A percentile compares a stretch with the other conserved stretches of the same genome.
phyloP scores from a whole-genome alignment of 2,888 invertebrate species.

The Eupithecia dodoneata region DNA sequence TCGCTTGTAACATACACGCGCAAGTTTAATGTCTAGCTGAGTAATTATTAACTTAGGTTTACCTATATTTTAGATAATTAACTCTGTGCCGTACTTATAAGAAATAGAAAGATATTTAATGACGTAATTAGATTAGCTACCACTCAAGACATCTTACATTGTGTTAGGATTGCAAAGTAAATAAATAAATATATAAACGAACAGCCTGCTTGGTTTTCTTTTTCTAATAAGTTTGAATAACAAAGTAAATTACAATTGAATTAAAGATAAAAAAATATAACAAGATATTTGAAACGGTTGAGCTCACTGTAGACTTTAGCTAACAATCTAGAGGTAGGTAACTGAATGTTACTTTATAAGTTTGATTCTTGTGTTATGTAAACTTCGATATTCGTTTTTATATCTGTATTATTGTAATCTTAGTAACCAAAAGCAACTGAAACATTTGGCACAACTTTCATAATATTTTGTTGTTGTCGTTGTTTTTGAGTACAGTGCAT shows the following conservation, averaged over 20 bases:
- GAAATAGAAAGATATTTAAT: too few species aligned
- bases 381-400: neutral
- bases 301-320: neutral
- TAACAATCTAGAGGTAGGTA: neutral
- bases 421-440: neutral
- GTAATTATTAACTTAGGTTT: neutral
- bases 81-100: too few species aligned
- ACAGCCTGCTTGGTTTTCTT: neutral
- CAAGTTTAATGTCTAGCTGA: neutral
- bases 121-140: too few species aligned
- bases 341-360: neutral
- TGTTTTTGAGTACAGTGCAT: neutral
- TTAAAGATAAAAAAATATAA: too few species aligned
- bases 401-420: neutral
- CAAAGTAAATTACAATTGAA: neutral
- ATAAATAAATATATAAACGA: neutral
- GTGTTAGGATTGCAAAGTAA: too few species aligned
- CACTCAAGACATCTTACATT: too few species aligned
- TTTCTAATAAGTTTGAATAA: neutral
- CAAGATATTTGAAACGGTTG: neutral
- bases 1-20: neutral
- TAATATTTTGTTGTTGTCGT: neutral
- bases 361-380: neutral
- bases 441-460: neutral
- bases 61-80: too few species aligned